Conservation (phyloP, 2,797 vertebrate genomes). For the Pseudochirops corinnae region DNA sequence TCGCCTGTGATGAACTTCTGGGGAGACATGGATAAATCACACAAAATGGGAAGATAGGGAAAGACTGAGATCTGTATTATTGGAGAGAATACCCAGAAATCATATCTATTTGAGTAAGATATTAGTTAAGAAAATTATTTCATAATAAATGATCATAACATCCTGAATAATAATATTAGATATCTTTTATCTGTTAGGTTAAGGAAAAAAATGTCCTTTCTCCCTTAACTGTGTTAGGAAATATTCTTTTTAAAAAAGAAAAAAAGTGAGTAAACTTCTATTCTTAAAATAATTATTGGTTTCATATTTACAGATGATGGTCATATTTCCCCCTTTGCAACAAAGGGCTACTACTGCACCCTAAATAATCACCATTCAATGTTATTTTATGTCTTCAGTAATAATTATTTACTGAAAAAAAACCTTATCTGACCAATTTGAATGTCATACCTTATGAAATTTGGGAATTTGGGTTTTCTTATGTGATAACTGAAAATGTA, state of each 20-base stretch:
- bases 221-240: neutral
- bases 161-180: neutral
- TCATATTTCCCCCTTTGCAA: slow-evolving; percentile 20
- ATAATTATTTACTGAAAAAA: slow-evolving; percentile 19
- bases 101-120: neutral
- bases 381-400: neutral
- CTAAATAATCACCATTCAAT: slow-evolving; percentile 20
- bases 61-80: neutral
- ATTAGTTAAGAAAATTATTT: neutral
- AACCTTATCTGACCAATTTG: slow-evolving; percentile 28
- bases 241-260: slow-evolving; percentile 42
- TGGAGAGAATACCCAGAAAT: neutral
- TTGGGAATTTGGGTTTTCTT: slow-evolving; percentile 26
- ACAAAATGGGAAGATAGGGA: neutral
- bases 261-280: neutral
- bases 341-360: slow-evolving; percentile 8
- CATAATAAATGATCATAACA: neutral
- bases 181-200: neutral
- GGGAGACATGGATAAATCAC: neutral
- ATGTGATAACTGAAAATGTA: slow-evolving; percentile 31
- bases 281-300: slow-evolving; percentile 23
- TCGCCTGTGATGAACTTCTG: neutral
- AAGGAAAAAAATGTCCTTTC: neutral
- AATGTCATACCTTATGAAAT: neutral
- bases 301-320: slow-evolving; percentile 13